phyloP scores from a whole-genome alignment of 2,797 vertebrate genomes.

The Cyprinodon diabolis region DNA sequence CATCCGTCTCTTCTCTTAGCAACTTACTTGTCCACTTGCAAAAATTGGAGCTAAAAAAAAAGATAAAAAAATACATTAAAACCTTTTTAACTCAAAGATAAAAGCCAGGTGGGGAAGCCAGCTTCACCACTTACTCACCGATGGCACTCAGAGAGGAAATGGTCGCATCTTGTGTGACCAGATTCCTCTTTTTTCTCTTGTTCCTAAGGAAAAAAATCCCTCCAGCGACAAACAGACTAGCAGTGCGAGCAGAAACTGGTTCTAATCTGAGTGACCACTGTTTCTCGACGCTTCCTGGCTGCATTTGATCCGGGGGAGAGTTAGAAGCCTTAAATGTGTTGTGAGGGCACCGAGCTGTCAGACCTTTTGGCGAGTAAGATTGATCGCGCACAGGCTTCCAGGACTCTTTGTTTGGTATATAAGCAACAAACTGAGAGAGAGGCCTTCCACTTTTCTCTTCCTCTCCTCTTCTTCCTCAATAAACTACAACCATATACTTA shows the following conservation, averaged over 20 bases:
- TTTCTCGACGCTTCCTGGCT: constrained; percentile 89
- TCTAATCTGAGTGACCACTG: constrained; percentile 82
- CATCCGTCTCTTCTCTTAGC: constrained; percentile 67
- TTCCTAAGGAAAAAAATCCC: constrained; percentile 70
- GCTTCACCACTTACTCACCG: constrained; percentile 66
- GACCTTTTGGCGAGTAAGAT: constrained; percentile 99
- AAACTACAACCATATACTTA: constrained; percentile 37
- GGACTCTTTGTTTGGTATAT: constrained; percentile 99
- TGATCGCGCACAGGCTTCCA: constrained; percentile 95
- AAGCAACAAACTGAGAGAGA: constrained; percentile 88
- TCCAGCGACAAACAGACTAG: constrained; percentile 70
- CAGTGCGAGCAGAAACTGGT: constrained; percentile 68
- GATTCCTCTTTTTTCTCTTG: constrained; percentile 68
- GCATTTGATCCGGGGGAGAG: constrained; percentile 95
- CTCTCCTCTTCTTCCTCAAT: constrained; percentile 53
- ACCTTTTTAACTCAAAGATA: constrained; percentile 8
- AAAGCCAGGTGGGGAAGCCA: constrained; percentile 57
- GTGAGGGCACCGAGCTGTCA: constrained; percentile 99
- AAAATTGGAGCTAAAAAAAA: constrained; percentile 39
- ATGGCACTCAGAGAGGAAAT: constrained; percentile 50
- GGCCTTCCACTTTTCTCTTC: constrained; percentile 73
- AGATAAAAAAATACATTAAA: constrained; percentile 5
- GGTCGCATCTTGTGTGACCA: constrained; percentile 48
- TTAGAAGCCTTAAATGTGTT: constrained; percentile 99
- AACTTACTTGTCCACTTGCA: constrained; percentile 47